A percentile compares a stretch with the other conserved stretches of the same genome.
phyloP scores from a whole-genome alignment of 2,888 invertebrate genomes.

The Drosophila gaucha region DNA sequence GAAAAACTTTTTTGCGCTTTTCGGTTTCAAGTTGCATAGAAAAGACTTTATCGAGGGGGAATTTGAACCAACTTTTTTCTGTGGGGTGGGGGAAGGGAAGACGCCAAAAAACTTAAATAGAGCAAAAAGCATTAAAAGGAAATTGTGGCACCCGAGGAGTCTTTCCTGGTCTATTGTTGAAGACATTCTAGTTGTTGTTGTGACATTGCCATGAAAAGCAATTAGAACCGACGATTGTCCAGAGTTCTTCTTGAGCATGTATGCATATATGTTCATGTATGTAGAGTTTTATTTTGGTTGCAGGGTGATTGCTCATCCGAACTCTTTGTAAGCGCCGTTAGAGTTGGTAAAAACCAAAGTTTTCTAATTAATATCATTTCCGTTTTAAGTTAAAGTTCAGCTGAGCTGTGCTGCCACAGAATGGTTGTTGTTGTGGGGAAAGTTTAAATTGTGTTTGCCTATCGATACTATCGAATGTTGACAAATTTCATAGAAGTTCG shows the following conservation, averaged over 20 bases:
- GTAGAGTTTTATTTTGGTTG: too few species aligned
- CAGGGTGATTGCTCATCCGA: slow-evolving; percentile 28
- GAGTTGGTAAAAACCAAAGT: slow-evolving; percentile 42
- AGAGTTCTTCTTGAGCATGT: slow-evolving; percentile 7
- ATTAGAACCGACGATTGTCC: slow-evolving; percentile 49
- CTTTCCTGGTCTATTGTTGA: slow-evolving; percentile 33
- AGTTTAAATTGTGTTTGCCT: slow-evolving; percentile 12
- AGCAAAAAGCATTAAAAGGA: slow-evolving; percentile 36
- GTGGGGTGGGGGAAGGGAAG: neutral
- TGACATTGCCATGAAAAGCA: slow-evolving; percentile 64
- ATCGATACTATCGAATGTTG: neutral
- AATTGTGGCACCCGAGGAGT: slow-evolving; percentile 44
- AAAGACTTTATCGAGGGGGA: neutral
- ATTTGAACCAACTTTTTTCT: slow-evolving; percentile 16
- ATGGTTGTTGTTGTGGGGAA: neutral
- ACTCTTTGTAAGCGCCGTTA: slow-evolving; percentile 14
- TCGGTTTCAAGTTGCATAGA: slow-evolving; percentile 50
- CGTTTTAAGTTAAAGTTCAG: slow-evolving; percentile 36
- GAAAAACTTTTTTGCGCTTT: slow-evolving; percentile 62
- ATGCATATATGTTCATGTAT: neutral
- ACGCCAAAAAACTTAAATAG: slow-evolving; percentile 55
- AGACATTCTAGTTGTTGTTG: slow-evolving; percentile 29
- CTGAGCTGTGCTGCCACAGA: slow-evolving; percentile 19
- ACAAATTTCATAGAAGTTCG: too few species aligned
- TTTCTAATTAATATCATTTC: slow-evolving; percentile 57